phyloP scores from a whole-genome alignment of 2,888 invertebrate species.

The Trissonchulus sp. region DNA sequence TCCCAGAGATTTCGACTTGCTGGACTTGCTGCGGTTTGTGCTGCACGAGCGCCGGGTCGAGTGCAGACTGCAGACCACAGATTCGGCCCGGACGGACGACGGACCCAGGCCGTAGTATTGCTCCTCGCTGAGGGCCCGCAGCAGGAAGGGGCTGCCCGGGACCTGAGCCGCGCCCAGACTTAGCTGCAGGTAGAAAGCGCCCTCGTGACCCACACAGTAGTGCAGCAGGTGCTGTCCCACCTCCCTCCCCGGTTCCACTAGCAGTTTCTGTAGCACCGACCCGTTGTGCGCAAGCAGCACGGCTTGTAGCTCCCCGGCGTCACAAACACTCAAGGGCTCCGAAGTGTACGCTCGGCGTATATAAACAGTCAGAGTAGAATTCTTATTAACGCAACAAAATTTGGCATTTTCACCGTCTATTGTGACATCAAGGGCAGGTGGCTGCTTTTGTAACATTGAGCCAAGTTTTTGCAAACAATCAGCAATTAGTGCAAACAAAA shows the following conservation, averaged over 20 bases:
- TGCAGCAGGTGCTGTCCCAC: background rate
- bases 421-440: no score
- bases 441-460: no score
- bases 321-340: background rate
- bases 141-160: conserved; percentile 10
- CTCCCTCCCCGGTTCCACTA: background rate
- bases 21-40: background rate
- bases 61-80: background rate
- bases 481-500: no score
- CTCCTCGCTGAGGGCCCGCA: conserved; percentile 22
- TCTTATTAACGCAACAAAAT: background rate
- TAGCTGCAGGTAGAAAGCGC: background rate
- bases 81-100: background rate
- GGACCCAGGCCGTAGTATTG: conserved; percentile 10
- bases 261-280: background rate
- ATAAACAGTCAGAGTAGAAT: background rate
- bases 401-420: background rate
- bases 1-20: background rate
- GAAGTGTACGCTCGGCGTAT: background rate
- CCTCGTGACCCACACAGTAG: background rate
- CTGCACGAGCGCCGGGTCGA: background rate
- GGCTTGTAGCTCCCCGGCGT: background rate
- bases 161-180: background rate
- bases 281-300: background rate
- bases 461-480: no score